Base-by-base conservation (phyloP, 2,797 vertebrate genomes). In the Paguma larvata region DNA sequence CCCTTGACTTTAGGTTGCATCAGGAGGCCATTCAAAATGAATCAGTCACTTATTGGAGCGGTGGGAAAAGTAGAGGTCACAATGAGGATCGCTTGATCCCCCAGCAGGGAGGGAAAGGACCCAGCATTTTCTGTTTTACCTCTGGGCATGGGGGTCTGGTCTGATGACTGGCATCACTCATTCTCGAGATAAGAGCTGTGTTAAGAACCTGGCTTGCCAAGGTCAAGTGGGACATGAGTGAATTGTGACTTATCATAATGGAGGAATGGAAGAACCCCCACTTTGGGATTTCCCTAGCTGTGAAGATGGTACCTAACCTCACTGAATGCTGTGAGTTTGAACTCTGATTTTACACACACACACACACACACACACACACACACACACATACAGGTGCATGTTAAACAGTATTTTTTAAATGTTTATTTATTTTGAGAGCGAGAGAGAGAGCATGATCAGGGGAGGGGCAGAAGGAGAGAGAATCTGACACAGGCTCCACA, bases 131-230 rank as follows among this genome's bases (percentile, higher is more conserved):
- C 83, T 84, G 44, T 89, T 41, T 21, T 89, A 23, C 27, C 27
- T 83, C 27, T 75, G 41, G 25, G 23, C 18, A 46, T 0, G 14
- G 19, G 18, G 15, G 30, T 83, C 32, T 75, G 30, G 12, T 34
- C n/a, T 46, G 46, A 94, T 78, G 85, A 72, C 23, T 59, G 70
- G 21, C 12, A 67, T 78, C 11, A 25, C 19, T 25, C 65, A 34
- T 72, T 94, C 70, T 70, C 82, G 30, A 96, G 51, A 59, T 79
- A 77, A 86, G 75, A 70, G 62, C 53, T 91, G n/a, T 65, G 38
- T 65, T 51, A 94, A 53, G 41, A 94, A 92, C 27, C 1, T 25
- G 67, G 21, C 23, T 21, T 77, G 34, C 38, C 38, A 56, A 27
- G 16, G 65, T 38, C 19, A 25, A 27, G 21, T 38, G 4, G 4